Base-by-base conservation (phyloP, 1,140 invertebrate species). In the Fopius arisanus region DNA sequence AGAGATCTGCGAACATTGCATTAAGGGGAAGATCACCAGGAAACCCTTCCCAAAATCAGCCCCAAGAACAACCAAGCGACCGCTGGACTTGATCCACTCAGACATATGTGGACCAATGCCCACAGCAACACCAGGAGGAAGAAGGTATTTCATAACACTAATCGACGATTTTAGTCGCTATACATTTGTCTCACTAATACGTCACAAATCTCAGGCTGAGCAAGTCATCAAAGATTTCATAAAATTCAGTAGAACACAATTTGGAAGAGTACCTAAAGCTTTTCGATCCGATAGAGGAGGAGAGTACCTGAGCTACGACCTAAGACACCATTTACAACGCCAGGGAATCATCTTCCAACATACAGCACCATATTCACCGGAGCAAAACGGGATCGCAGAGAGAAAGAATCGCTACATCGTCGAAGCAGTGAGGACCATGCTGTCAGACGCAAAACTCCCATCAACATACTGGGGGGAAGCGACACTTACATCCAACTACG, bases 381-480 rank as follows among this genome's bases (percentile, higher is more conserved):
- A 59, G n/a, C 48, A 70, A 59, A 70, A 70, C 33, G 69, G 69
- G 6, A 23, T 59, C 3, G 69, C 43, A 9, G 69, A 70, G 54
- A 59, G 54, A n/a, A 54, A 59, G 16, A 70, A 83, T 75, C 72
- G 80, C 69, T 82, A 73, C 26, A 41, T 79, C 12, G 70, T 81
- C 6, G 84, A 88, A 70, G 78, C 68, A 67, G 80, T 84, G 4
- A 70, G 78, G 31, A 75, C 75, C 63, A 78, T 88, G 80, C 69
- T 87, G n/a, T 6, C 73, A 23, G 74, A 77, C 62, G 76, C 81
- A 43, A 43, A 43, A 43, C 40, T 43, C 12, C 40, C 40, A 43
- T 3, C 9, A 14, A 43, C 9, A 10, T 43, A 54, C 10, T 54
- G 21, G 9, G 85, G 76, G 4, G 87, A 88, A 76, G 84, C 87